Base-by-base conservation (phyloP, 2,888 invertebrate genomes). In the Drosophila anceps region DNA sequence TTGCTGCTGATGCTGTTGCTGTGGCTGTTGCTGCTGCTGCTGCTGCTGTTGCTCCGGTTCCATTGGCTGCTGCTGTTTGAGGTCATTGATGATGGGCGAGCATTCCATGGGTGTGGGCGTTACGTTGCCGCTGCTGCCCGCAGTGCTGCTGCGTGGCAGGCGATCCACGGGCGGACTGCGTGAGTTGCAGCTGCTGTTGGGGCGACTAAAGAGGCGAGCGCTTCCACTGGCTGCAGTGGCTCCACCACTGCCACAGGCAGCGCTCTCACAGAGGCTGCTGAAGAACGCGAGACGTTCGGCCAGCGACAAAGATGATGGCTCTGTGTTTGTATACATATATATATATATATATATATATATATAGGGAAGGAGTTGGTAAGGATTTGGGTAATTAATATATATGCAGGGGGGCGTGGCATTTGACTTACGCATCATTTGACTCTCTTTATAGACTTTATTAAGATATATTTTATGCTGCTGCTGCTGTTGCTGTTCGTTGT, bases 261-360 rank as follows among this genome's bases (percentile, higher is more conserved):
- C 48, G 27, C 48, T 67, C 20, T 88, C 91, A 68, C 92, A 91
- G 18, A 92, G 86, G 66, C 83, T 92, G 77, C 91, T 92, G 73
- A 93, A 93, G 83, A 93, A 92, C 59, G 91, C 91, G 68, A 92
- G 79, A 6, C 93, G 90, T 75, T 93, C 93, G 68, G 93, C 90
- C 50, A 93, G 82, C 60, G 93, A 92, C 58, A 93, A 76, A 24
- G 93, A 92, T 69, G 93, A 92, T 39, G 93, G 93, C 69, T 93
- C 93, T 93, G 87, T 61, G 27, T 29, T 29, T 41, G 18, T 18
- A 41, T 41, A 41, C 4, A 24, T 24, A 4, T n/a, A n/a, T n/a
- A n/a, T n/a, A n/a, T n/a, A n/a, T n/a, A n/a, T n/a, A n/a, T n/a
- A n/a, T n/a, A n/a, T n/a, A n/a, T n/a, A n/a, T n/a, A 13, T 15